Evolutionary conservation across 2,113 vertebrate genomes (phyloP).

Genomic region (Polypterus bichir): DNA sequence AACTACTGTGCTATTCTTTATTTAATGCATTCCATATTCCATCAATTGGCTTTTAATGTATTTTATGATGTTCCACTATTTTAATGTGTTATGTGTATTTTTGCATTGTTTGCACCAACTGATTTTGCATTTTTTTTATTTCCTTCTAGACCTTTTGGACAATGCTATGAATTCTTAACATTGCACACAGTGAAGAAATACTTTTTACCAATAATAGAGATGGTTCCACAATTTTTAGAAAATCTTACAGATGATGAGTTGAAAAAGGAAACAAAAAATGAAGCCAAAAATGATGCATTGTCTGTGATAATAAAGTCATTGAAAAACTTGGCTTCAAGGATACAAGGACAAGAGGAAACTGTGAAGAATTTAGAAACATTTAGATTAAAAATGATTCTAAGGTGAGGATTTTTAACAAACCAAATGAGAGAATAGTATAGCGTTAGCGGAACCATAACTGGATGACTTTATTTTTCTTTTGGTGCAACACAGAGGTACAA

Average conservation of each 20-base stretch:
- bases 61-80: too few species aligned
- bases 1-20: too few species aligned
- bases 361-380: slow-evolving; percentile 78
- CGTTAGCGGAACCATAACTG: too few species aligned
- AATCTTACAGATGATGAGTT: slow-evolving; percentile 72
- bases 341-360: slow-evolving; percentile 71
- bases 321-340: slow-evolving; percentile 67
- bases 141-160: slow-evolving; percentile 61
- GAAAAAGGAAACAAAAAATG: slow-evolving; percentile 74
- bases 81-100: too few species aligned
- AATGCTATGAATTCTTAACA: slow-evolving; percentile 68
- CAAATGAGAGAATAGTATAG: too few species aligned
- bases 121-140: neutral
- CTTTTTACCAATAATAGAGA: slow-evolving; percentile 73
- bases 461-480: too few species aligned
- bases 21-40: too few species aligned
- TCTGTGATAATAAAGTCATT: slow-evolving; percentile 75
- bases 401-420: slow-evolving; percentile 41
- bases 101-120: too few species aligned
- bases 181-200: slow-evolving; percentile 70
- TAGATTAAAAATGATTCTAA: slow-evolving; percentile 76
- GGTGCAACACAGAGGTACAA: too few species aligned
- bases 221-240: slow-evolving; percentile 75
- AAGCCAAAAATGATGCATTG: slow-evolving; percentile 71
- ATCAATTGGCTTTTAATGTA: too few species aligned